Percentiles rank a stretch among this genome's conserved stretches.
Conservation (phyloP, 2,888 invertebrate species). For the Dynastes maya region DNA sequence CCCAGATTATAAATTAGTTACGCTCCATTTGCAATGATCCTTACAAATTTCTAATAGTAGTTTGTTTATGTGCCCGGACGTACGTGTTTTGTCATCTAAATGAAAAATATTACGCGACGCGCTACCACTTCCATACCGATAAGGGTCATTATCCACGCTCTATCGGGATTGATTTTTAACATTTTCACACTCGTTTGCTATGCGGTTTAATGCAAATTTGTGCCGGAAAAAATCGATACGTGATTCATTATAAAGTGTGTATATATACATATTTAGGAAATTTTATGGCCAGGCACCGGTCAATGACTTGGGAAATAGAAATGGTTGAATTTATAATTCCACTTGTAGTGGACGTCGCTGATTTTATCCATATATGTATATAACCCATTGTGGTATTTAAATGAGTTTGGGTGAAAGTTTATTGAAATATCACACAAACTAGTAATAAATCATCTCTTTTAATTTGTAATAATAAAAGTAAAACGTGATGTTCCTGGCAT, state of each 20-base stretch:
- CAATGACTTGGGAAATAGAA: neutral
- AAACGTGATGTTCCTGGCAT: too few relatives aligned
- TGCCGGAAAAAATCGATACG: constrained; percentile 31
- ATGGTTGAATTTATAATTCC: neutral
- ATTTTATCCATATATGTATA: neutral
- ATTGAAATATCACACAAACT: neutral
- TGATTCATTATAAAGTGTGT: constrained; percentile 26
- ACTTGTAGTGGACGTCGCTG: neutral
- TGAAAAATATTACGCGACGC: constrained; percentile 23
- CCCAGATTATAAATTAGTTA: constrained; percentile 35
- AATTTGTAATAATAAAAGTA: neutral
- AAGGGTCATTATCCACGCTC: constrained; percentile 35
- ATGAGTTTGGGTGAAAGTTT: constrained; percentile 10
- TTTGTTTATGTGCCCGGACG: constrained; percentile 31
- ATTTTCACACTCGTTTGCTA: constrained; percentile 37
- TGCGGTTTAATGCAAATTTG: constrained; percentile 32
- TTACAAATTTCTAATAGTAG: constrained; percentile 37
- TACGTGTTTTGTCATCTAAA: constrained; percentile 33
- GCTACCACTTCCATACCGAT: constrained; percentile 10
- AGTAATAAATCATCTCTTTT: neutral
- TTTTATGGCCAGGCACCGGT: neutral
- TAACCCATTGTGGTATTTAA: neutral
- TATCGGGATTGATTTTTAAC: constrained; percentile 32
- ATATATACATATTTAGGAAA: neutral
- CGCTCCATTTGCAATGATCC: constrained; percentile 30